phyloP scores from a whole-genome alignment of 1,140 invertebrate genomes.

The Ceratosolen solmsi region DNA sequence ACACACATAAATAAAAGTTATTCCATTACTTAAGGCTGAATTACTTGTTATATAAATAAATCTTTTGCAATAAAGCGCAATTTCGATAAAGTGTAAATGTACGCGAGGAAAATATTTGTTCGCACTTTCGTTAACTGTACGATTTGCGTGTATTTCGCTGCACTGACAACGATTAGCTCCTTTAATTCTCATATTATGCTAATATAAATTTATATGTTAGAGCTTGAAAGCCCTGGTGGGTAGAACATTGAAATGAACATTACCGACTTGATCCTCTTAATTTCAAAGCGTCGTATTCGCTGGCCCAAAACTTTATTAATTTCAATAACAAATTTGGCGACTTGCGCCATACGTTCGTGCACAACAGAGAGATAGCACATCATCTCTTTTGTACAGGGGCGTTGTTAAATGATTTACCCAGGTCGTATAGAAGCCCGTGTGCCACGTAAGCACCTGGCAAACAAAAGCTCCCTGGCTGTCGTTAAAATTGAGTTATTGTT shows the following conservation, averaged over 20 bases:
- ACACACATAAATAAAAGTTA: too few relatives aligned
- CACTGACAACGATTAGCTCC: neutral
- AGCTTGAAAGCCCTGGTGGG: neutral
- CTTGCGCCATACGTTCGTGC: neutral
- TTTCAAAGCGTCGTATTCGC: neutral
- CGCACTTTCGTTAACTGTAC: neutral
- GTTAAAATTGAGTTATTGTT: slow-evolving; percentile 60
- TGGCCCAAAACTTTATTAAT: slow-evolving; percentile 3
- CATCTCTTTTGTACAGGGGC: slow-evolving; percentile 16
- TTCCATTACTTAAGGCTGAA: too few relatives aligned
- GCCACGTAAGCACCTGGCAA: slow-evolving; percentile 50
- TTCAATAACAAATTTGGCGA: slow-evolving; percentile 35
- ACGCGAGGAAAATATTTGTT: too few relatives aligned
- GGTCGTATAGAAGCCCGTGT: slow-evolving; percentile 1
- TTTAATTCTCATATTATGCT: neutral
- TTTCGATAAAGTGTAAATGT: too few relatives aligned
- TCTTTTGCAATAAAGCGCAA: too few relatives aligned
- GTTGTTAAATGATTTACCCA: slow-evolving; percentile 36
- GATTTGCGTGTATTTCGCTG: neutral
- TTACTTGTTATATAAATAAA: too few relatives aligned
- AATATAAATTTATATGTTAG: neutral
- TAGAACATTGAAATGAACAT: neutral
- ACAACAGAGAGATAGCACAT: neutral
- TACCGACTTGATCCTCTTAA: neutral
- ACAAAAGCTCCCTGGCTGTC: slow-evolving; percentile 53